These are phyloP conservation scores for Apocheima hispidaria DNA, from an alignment of 2,888 invertebrate species.

Conservation along the genomic window DNA sequence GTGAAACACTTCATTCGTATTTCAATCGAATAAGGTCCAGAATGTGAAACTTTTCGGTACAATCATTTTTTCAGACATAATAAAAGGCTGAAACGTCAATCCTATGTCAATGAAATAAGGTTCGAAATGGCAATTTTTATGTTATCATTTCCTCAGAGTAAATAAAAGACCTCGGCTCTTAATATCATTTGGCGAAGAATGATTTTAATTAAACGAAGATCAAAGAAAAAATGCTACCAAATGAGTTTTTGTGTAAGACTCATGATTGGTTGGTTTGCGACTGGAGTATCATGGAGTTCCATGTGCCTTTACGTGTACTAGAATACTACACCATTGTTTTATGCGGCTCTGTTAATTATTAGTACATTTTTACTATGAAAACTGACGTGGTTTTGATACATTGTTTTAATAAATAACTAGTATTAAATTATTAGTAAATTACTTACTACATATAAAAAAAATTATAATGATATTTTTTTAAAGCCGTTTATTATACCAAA, in stretches of 20 bases:
- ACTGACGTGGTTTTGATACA: no score
- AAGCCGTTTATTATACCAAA: neutral
- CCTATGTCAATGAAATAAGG: neutral
- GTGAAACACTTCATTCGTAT: neutral
- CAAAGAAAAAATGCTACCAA: neutral
- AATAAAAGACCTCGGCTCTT: constrained; percentile 2
- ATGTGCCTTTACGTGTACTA: no score
- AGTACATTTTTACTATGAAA: no score
- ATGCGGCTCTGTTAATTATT: no score
- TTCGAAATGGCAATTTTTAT: neutral
- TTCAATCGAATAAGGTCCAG: neutral
- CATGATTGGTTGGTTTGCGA: no score
- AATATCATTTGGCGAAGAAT: constrained; percentile 13
- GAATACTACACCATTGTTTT: no score
- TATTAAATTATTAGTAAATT: no score
- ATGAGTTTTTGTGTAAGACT: no score
- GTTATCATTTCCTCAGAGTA: neutral
- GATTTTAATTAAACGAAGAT: constrained; percentile 21
- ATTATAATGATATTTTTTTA: neutral
- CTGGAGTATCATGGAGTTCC: no score
- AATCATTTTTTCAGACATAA: neutral
- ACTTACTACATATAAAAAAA: no score
- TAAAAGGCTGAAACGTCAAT: neutral
- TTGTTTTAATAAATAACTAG: no score
- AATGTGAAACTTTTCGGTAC: constrained; percentile 1